Conservation (phyloP, 2,888 invertebrate species). For the Eurytoma adleriae region DNA sequence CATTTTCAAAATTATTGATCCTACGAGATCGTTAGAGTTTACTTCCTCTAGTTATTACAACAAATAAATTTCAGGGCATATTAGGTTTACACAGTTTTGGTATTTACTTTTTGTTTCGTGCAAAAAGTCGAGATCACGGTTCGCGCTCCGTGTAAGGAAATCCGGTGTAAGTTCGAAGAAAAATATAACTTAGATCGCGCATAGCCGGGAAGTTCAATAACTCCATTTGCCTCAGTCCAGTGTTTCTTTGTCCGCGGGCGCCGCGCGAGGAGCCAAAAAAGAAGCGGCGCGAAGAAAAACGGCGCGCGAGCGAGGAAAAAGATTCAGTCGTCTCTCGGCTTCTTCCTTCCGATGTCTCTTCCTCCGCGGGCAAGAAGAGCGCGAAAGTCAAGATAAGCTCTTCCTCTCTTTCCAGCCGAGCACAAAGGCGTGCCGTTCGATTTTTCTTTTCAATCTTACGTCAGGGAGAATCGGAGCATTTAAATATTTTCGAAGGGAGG, state of each 20-base stretch:
- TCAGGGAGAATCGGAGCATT: conserved; percentile 18
- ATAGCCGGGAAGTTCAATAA: conserved; percentile 33
- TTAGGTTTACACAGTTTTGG: too few species aligned
- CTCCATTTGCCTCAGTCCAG: conserved; percentile 46
- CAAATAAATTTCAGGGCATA: too few species aligned
- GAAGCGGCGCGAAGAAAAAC: conserved; percentile 25
- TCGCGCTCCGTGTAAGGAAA: too few species aligned
- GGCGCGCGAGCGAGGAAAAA: conserved; percentile 21
- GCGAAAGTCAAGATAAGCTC: conserved; percentile 34
- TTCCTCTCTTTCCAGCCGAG: background rate
- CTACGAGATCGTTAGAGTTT: too few species aligned
- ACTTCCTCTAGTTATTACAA: too few species aligned
- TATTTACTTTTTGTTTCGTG: too few species aligned
- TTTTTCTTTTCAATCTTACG: conserved; percentile 39
- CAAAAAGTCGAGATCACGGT: too few species aligned
- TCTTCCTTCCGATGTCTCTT: conserved; percentile 5
- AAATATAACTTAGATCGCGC: too few species aligned
- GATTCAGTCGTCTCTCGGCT: conserved; percentile 32
- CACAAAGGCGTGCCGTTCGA: conserved; percentile 16
- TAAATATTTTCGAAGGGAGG: conserved; percentile 21
- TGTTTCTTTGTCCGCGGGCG: conserved; percentile 24
- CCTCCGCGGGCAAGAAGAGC: background rate
- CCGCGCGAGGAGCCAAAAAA: conserved; percentile 4
- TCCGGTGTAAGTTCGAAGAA: too few species aligned
- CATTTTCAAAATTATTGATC: too few species aligned